Percentiles rank a stretch among this genome's conserved stretches.
These are phyloP conservation scores for Mamestra brassicae DNA, from an alignment of 2,888 invertebrate genomes.

Conservation along the genomic window DNA sequence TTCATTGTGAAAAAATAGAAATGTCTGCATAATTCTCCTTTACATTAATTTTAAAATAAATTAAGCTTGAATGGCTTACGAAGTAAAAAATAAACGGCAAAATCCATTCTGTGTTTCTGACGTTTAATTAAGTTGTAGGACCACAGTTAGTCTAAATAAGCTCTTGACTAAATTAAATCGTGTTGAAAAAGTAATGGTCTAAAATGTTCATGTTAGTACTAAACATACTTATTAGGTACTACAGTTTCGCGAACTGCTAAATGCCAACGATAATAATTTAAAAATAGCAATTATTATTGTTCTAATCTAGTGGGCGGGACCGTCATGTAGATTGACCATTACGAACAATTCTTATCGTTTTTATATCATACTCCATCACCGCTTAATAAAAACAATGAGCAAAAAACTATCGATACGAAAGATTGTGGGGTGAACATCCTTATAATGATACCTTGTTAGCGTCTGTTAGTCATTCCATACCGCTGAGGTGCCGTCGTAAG, in stretches of 20 bases:
- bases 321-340: slow-evolving; percentile 56
- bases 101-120: background rate
- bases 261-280: slow-evolving; percentile 55
- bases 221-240: slow-evolving; percentile 23
- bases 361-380: slow-evolving; percentile 63
- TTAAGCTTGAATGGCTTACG: background rate
- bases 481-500: slow-evolving; percentile 75
- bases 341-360: slow-evolving; percentile 63
- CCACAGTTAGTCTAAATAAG: slow-evolving; percentile 16
- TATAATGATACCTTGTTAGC: slow-evolving; percentile 89
- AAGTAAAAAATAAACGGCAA: background rate
- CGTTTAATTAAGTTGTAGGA: slow-evolving; percentile 33
- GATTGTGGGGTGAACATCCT: slow-evolving; percentile 81
- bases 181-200: slow-evolving; percentile 24
- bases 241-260: slow-evolving; percentile 39
- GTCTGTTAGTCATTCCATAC: slow-evolving; percentile 84
- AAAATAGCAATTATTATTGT: slow-evolving; percentile 57
- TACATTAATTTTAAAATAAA: background rate
- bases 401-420: slow-evolving; percentile 83
- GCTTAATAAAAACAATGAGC: slow-evolving; percentile 72
- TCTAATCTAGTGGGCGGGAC: slow-evolving; percentile 60
- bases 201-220: slow-evolving; percentile 18
- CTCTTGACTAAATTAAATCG: slow-evolving; percentile 38
- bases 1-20: too few relatives aligned
- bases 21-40: background rate